Evolutionary conservation across 1,140 invertebrate species (phyloP), one percentile per base, ranked within the genome.

Genomic region (Chlorops oryzae): DNA sequence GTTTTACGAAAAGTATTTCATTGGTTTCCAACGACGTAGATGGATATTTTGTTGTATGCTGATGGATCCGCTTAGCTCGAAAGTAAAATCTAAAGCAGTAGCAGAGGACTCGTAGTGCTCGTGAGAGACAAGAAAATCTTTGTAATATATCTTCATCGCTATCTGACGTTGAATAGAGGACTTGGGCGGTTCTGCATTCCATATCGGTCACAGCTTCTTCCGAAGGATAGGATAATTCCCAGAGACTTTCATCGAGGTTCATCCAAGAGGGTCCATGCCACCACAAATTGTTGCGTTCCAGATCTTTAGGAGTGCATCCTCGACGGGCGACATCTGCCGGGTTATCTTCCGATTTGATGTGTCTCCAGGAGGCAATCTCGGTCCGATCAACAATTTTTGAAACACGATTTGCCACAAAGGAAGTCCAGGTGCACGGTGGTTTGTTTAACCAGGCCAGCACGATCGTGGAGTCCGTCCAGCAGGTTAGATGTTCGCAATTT

Each of bases 401-500:
- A n/a, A n/a, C n/a, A n/a, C 22, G 13, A 24, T 48, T 37, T 15
- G 35, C 21, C 3, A 48, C 35, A 39, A 48, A 48, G 2, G 35
- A 39, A 27, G 23, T 17, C 35, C 46, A 48, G 4, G 35, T 25
- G 22, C 21, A 39, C 9, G 46, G 24, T 2, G 46, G 34, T 39
- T 39, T 48, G 9, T 12, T 12, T 2, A 39, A 18, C 23, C 46
- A 39, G 12, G 46, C 22, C 4, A 48, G n/a, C 12, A 48, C 37
- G 20, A 48, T 39, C 6, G 46, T 48, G 5, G 46, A 48, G 28
- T 48, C 37, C 1, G 35, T 39, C 46, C 35, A 39, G 20, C 5
- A 18, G 13, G 35, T 25, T 25, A 25, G 17, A 10, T 12, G 28
- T 15, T 22, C 6, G 6, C 28, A 15, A 1, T 22, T 6, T 5